Percentiles rank a stretch among this genome's conserved stretches.
phyloP scores from a whole-genome alignment of 2,113 vertebrate species.

The Rhinolophus sinicus region DNA sequence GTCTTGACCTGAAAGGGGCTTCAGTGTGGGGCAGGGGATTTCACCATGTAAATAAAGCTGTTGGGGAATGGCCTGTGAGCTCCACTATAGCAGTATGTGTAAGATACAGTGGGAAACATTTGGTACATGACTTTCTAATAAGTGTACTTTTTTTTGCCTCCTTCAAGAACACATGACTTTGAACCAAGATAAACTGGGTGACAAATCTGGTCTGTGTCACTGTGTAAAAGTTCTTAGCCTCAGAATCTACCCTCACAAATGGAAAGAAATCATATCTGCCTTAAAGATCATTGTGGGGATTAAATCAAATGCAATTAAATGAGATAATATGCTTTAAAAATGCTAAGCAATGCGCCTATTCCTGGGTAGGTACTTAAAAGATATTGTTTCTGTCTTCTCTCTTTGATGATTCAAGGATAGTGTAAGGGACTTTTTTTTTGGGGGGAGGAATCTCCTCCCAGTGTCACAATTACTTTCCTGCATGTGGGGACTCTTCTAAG shows the following conservation, averaged over 20 bases:
- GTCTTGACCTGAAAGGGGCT: slow-evolving; percentile 35
- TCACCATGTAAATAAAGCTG: not conserved
- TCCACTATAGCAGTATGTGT: not conserved
- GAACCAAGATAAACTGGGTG: not conserved
- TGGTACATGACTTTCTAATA: not conserved
- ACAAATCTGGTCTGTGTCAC: not conserved
- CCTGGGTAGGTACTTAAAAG: not conserved
- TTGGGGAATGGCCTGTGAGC: not conserved
- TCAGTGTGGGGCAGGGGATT: slow-evolving; percentile 24
- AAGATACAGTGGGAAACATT: not conserved
- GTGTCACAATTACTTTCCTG: not conserved
- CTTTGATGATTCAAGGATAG: not conserved
- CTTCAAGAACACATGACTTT: not conserved
- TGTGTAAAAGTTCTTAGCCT: not conserved
- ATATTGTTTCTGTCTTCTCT: not conserved
- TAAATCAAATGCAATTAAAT: slow-evolving; percentile 13
- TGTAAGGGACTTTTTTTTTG: not conserved
- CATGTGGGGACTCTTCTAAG: not conserved
- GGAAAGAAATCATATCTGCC: not conserved
- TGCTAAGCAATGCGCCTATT: not conserved
- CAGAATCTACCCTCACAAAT: slow-evolving; percentile 3
- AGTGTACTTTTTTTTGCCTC: not conserved
- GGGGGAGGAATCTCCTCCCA: not conserved
- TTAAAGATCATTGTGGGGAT: not conserved
- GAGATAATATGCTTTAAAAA: not conserved